These are phyloP conservation scores for Alouatta palliata DNA, from an alignment of 2,113 vertebrate genomes.

Conservation along the genomic window DNA sequence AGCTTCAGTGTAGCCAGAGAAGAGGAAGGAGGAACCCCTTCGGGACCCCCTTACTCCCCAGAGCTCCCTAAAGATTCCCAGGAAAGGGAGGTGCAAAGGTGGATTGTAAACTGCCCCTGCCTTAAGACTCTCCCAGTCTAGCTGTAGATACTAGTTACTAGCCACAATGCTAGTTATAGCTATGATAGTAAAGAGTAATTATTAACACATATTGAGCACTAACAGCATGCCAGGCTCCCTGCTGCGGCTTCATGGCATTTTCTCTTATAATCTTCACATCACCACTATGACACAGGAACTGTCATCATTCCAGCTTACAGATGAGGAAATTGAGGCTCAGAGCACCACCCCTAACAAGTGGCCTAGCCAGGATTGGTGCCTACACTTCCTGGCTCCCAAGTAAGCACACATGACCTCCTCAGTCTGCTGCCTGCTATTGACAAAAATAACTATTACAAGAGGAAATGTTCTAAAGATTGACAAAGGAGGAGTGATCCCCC, in stretches of 20 bases:
- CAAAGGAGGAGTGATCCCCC: not conserved
- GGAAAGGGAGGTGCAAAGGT: not conserved
- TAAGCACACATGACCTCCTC: not conserved
- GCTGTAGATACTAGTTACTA: not conserved
- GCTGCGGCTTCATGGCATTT: rapidly evolving
- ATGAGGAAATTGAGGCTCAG: not conserved
- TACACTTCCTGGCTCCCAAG: not conserved
- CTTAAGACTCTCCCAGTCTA: not conserved
- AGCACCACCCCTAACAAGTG: not conserved
- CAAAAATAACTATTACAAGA: not conserved
- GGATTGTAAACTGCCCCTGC: not conserved
- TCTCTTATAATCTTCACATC: not conserved
- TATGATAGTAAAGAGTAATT: not conserved
- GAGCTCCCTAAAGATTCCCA: not conserved
- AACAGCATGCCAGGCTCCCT: rapidly evolving
- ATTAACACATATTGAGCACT: rapidly evolving
- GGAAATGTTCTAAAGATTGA: not conserved
- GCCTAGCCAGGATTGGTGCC: not conserved
- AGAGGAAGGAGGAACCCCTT: not conserved
- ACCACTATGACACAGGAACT: not conserved
- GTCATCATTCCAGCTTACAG: not conserved
- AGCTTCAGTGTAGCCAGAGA: not conserved
- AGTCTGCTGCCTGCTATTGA: not conserved
- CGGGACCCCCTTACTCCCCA: not conserved
- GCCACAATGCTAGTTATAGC: not conserved